A percentile compares a stretch with the other conserved stretches of the same genome.
phyloP scores from a whole-genome alignment of 2,797 vertebrate genomes.

The Lagodon rhomboides region DNA sequence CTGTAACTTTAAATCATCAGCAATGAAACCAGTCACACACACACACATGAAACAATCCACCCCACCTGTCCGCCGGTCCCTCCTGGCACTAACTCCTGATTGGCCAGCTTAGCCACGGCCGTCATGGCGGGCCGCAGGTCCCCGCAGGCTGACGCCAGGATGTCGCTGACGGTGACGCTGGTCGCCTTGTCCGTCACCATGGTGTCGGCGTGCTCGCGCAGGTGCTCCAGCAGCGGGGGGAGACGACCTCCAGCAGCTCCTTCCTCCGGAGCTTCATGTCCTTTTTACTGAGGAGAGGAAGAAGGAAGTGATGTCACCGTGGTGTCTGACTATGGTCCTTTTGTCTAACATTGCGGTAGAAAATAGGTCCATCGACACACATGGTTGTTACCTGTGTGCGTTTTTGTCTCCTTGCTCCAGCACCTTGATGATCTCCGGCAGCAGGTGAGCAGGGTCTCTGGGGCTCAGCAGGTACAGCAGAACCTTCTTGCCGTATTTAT shows the following conservation, averaged over 20 bases:
- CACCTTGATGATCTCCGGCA: constrained; percentile 93
- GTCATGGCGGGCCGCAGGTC: constrained; percentile 91
- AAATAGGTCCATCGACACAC: no score
- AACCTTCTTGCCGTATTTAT: constrained; percentile 95
- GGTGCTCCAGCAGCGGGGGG: constrained; percentile 87
- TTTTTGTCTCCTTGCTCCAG: constrained; percentile 92
- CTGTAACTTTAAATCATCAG: no score
- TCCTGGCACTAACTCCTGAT: constrained; percentile 88
- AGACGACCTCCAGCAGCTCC: constrained; percentile 93
- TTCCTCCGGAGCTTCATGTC: constrained; percentile 83
- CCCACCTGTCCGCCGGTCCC: constrained; percentile 88
- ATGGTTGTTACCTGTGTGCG: constrained; percentile 86
- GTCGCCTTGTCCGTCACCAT: constrained; percentile 90
- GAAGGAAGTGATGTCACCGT: background rate
- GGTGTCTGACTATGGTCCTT: no score
- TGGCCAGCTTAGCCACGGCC: constrained; percentile 89
- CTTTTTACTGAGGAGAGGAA: constrained; percentile 89
- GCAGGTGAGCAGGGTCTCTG: constrained; percentile 91
- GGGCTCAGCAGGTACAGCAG: constrained; percentile 93
- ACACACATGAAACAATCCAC: background rate
- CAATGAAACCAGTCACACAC: background rate
- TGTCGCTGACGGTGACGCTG: constrained; percentile 89
- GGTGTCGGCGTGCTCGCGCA: constrained; percentile 85
- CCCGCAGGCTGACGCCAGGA: constrained; percentile 88
- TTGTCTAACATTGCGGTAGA: no score